Evolutionary conservation across 37 sponge, comb jelly and placozoan genomes (phyloP).

Genomic region (Beroe forskalii): DNA sequence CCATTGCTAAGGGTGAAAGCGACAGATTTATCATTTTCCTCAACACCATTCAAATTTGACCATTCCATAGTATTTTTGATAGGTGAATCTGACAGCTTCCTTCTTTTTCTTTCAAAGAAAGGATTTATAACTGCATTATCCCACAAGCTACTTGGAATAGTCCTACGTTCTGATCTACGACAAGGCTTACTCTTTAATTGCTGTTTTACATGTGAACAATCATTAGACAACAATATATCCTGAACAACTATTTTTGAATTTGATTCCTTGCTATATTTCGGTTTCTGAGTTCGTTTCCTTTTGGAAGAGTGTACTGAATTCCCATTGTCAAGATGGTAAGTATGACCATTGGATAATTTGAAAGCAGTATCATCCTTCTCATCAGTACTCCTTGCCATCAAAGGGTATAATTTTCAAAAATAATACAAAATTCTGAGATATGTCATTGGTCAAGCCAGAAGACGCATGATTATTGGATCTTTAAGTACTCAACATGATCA

Average conservation of each 20-base stretch:
- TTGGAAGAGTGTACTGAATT: background rate
- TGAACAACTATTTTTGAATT: slow-evolving; percentile 17
- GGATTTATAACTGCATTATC: slow-evolving; percentile 62
- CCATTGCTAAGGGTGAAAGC: background rate
- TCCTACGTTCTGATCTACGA: slow-evolving; percentile 47
- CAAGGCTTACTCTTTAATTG: slow-evolving; percentile 1
- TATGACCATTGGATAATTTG: background rate
- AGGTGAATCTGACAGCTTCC: slow-evolving; percentile 18
- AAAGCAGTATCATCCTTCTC: background rate
- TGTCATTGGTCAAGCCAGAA: too few species aligned
- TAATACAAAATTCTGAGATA: too few species aligned
- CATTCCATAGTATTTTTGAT: background rate
- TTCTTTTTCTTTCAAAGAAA: slow-evolving; percentile 50
- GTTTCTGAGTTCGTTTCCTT: slow-evolving; percentile 19
- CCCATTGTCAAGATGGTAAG: background rate
- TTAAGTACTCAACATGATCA: too few species aligned
- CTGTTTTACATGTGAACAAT: background rate
- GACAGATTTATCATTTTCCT: background rate
- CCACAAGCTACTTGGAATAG: slow-evolving; percentile 54
- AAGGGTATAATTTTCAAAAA: too few species aligned
- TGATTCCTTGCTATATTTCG: background rate
- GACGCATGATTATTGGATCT: too few species aligned
- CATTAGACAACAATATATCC: background rate
- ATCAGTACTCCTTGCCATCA: background rate
- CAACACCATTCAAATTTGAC: background rate